Percentiles rank a stretch among this genome's conserved stretches.
phyloP scores from a whole-genome alignment of 2,888 invertebrate genomes.

The Noctua janthina region DNA sequence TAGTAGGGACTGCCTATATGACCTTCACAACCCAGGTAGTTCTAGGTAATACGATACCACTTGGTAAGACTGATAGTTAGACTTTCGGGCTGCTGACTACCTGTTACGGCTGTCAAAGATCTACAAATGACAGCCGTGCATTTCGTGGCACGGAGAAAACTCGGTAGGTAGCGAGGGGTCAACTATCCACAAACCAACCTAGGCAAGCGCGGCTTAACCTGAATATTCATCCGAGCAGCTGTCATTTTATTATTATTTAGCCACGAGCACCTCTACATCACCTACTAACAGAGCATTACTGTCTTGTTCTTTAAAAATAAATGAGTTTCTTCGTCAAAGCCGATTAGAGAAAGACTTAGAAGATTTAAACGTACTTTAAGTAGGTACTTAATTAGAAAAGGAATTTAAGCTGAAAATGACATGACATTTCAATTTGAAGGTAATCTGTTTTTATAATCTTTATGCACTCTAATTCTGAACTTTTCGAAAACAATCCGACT shows the following conservation, averaged over 20 bases:
- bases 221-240: not conserved
- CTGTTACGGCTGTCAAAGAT: too few relatives aligned
- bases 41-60: too few relatives aligned
- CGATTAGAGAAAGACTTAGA: conserved; percentile 35
- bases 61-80: too few relatives aligned
- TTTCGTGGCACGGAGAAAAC: not conserved
- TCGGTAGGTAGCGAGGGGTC: too few relatives aligned
- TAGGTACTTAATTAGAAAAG: conserved; percentile 10
- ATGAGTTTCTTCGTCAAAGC: conserved; percentile 37
- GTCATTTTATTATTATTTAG: not conserved
- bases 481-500: not conserved
- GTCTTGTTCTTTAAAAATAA: conserved; percentile 11
- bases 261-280: not conserved
- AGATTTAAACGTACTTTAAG: conserved; percentile 15
- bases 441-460: conserved; percentile 16
- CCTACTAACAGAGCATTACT: conserved; percentile 13
- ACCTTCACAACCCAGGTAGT: too few relatives aligned
- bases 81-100: too few relatives aligned
- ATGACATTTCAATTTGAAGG: conserved; percentile 32
- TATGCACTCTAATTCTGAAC: not conserved
- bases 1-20: too few relatives aligned
- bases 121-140: too few relatives aligned
- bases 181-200: not conserved
- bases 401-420: conserved; percentile 23
- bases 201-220: not conserved